Evolutionary conservation across 2,888 invertebrate species (phyloP), one percentile per base, ranked within the genome.

Genomic region (Melangyna quadrimaculata): DNA sequence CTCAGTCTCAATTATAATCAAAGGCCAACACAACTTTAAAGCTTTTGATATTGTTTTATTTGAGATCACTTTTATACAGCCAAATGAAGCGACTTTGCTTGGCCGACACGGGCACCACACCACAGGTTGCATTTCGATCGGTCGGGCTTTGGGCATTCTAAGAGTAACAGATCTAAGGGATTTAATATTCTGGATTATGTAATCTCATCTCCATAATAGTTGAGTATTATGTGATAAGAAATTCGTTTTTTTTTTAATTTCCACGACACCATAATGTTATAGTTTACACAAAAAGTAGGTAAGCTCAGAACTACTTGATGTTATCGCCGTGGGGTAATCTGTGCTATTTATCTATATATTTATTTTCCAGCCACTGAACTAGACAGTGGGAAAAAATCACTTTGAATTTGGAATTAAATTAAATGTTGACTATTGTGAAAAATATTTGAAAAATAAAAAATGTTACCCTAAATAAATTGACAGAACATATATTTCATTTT

Each of bases 171-270:
- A 75, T 80, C 22, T 51, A 12, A 32, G 14, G 24, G 77, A 63
- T 63, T 45, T 37, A 27, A 53, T 61, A 61, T n/a, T n/a, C 29
- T 40, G n/a, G 32, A 53, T 80, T 80, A 53, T 69, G 59, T 71
- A 63, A 75, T 80, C 0, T 27, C 12, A 8, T n/a, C 9, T 9
- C 32, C 45, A 10, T 14, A 45, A 29, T 10, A 35, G n/a, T 5
- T 7, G 14, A 8, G 12, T 59, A 22, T 22, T 19, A 12, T 59
- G 59, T 73, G 61, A 79, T 79, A 73, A 73, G 59, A 48, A 63
- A 71, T 51, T 63, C 6, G 17, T 27, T 53, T 37, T 17, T 45
- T 24, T 29, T 35, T 6, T 2, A 6, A 22, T 35, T 43, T 17
- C 8, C 17, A 9, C 8, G 1, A 43, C 17, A 19, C 8, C 14